Percentiles rank a stretch among this genome's conserved stretches.
These are phyloP conservation scores for Phorcus lineatus DNA, from an alignment of 2,888 invertebrate genomes.

Conservation along the genomic window DNA sequence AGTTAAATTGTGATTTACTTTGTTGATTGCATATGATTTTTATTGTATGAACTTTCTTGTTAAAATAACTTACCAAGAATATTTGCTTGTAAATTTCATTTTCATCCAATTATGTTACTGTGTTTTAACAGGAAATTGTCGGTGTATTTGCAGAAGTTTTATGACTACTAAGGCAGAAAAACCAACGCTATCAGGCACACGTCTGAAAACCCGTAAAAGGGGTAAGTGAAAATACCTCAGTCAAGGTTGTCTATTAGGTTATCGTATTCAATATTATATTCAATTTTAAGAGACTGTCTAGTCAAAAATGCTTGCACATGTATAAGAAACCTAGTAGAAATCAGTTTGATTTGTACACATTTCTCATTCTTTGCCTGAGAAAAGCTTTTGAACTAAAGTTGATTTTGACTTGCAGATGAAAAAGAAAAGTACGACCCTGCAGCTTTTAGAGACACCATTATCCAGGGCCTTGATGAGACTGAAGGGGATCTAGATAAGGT, in stretches of 20 bases:
- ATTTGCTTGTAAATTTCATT: too few species aligned
- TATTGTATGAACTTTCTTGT: too few species aligned
- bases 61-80: too few species aligned
- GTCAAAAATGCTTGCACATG: neutral
- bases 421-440: slow-evolving; percentile 99
- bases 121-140: slow-evolving; percentile 17
- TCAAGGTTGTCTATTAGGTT: too few species aligned
- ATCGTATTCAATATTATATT: too few species aligned
- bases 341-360: too few species aligned
- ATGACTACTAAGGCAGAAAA: slow-evolving; percentile 99
- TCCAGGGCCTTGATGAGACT: slow-evolving; percentile 95
- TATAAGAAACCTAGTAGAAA: too few species aligned
- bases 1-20: too few species aligned
- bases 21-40: too few species aligned
- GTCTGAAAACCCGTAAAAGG: slow-evolving; percentile 99
- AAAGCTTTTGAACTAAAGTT: neutral
- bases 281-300: neutral
- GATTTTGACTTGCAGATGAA: slow-evolving; percentile 85
- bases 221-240: slow-evolving; percentile 82
- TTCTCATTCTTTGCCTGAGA: neutral
- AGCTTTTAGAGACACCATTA: slow-evolving; percentile 97
- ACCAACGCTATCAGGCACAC: slow-evolving; percentile 99
- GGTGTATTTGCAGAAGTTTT: slow-evolving; percentile 81
- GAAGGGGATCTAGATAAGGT: slow-evolving; percentile 91
- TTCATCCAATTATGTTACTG: neutral